Conservation (phyloP, 2,113 vertebrate species). For the cat (Felis catus) region DNA sequence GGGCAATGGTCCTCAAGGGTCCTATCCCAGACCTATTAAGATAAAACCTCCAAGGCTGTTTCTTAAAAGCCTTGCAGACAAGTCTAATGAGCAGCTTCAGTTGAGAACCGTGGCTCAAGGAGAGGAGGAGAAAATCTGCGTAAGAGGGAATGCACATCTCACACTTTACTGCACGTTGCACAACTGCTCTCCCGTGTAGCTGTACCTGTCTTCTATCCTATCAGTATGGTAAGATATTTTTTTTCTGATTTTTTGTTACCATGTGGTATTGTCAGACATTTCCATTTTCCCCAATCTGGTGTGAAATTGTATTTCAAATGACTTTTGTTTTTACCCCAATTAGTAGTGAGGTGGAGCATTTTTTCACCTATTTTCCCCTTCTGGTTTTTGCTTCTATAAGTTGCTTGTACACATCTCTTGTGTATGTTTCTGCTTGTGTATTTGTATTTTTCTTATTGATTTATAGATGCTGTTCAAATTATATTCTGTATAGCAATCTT, state of each 20-base stretch:
- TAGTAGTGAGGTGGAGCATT: neutral
- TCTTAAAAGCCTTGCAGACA: neutral
- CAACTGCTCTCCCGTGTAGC: neutral
- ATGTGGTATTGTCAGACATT: neutral
- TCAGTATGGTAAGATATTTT: neutral
- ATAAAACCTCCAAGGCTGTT: neutral
- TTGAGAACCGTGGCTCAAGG: neutral
- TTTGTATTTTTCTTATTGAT: slow-evolving; percentile 26
- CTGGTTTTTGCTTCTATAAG: neutral
- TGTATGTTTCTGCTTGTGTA: neutral
- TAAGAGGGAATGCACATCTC: neutral
- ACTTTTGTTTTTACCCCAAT: neutral
- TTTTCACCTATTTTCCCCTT: neutral
- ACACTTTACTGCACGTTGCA: neutral
- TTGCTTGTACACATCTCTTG: neutral
- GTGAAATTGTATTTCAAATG: neutral
- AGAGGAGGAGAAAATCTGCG: neutral
- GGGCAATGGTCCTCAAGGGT: neutral
- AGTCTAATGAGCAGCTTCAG: neutral
- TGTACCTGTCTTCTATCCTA: neutral
- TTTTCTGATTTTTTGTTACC: neutral
- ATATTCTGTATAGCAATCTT: neutral
- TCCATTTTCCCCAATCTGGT: neutral
- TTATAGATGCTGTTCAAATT: neutral
- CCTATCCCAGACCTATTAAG: neutral